Evolutionary conservation across 1,140 invertebrate genomes (phyloP), one percentile per base, ranked within the genome.

Genomic region (Musca vetustissima): DNA sequence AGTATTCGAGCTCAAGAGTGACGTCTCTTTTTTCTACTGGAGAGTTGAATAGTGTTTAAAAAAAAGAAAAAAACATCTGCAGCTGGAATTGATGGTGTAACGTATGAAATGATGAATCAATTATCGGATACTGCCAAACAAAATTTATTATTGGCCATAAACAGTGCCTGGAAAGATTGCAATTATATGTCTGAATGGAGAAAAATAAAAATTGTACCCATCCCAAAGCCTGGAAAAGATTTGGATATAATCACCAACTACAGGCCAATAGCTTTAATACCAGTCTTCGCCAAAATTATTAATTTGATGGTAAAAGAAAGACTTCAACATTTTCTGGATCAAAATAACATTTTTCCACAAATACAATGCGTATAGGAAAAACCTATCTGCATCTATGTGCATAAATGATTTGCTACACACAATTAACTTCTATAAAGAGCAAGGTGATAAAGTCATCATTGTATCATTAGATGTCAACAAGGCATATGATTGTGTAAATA

Each of bases 141-240:
- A 9, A 48, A 47, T 9, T n/a, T 65, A 19, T 21, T 32, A 17
- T 19, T 8, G 15, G 64, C 64, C 9, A 43, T 48, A 11, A 65
- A 65, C 19, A 17, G 24, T 24, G n/a, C 17, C 24, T 65, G 28
- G 25, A 21, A 13, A 47, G 22, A 21, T 15, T 19, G 21, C 21
- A n/a, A 22, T 21, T 21, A 24, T 19, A 17, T 17, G 22, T 32
- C 47, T 9, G 14, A 14, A 21, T 65, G 36, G 64, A 21, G 64
- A 21, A 48, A 17, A 8, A 65, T 65, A 4, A 47, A 48, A 48
- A 65, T 65, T 25, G 57, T 48, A 48, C 64, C 64, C 43, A 65
- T 65, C 11, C 43, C 43, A 2, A 65, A 65, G 48, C 21, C 13
- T 19, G 43, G 24, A 15, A 47, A 43, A 65, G 64, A 65, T 21